These are phyloP conservation scores for Amphiprion percula DNA, from an alignment of 2,113 vertebrate genomes.

Conservation along the genomic window DNA sequence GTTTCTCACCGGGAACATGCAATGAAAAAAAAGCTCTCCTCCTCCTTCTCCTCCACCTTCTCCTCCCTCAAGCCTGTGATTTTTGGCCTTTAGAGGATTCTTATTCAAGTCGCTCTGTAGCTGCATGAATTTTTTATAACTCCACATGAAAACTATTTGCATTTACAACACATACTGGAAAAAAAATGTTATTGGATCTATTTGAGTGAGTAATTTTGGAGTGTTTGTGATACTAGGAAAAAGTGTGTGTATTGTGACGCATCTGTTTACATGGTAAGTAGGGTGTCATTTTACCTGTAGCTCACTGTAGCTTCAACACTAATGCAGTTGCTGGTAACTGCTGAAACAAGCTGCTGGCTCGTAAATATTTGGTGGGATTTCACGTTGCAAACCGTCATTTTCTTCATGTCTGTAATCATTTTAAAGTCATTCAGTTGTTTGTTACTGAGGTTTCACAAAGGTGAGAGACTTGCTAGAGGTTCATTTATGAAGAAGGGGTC, in stretches of 20 bases:
- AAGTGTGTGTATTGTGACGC: neutral
- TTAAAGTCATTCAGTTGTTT: neutral
- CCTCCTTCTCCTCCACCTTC: too few relatives aligned
- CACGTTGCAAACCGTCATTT: neutral
- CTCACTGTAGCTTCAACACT: neutral
- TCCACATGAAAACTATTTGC: neutral
- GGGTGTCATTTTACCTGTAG: neutral
- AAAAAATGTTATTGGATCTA: too few relatives aligned
- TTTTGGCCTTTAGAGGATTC: too few relatives aligned
- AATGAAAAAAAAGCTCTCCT: too few relatives aligned
- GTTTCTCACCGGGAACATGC: neutral
- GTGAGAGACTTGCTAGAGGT: neutral
- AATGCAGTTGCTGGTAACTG: neutral
- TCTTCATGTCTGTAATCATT: neutral
- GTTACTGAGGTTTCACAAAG: neutral
- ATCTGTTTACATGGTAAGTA: neutral
- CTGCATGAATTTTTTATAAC: too few relatives aligned
- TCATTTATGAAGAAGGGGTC: neutral
- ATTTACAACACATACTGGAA: too few relatives aligned
- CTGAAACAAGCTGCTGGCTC: neutral
- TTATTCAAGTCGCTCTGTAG: too few relatives aligned
- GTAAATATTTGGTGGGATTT: neutral
- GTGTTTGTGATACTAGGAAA: neutral
- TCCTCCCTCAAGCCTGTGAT: too few relatives aligned
- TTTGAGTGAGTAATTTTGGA: neutral